phyloP scores from a whole-genome alignment of 53 echinoderm and acorn worm species.

The Crossaster papposus region DNA sequence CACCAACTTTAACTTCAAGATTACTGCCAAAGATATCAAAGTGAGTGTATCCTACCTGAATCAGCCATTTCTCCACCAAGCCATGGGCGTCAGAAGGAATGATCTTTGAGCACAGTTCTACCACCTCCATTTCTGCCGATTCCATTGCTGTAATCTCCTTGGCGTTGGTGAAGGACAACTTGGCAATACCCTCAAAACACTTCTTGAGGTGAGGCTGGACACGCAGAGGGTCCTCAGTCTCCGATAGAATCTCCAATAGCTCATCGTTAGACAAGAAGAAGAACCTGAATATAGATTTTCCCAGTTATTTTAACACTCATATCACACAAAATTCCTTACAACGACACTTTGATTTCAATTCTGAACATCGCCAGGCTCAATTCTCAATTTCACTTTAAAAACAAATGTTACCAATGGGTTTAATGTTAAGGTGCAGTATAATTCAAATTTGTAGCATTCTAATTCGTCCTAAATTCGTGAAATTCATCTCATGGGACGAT shows the following conservation, averaged over 20 bases:
- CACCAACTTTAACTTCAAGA: no score
- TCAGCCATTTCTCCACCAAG: constrained; percentile 94
- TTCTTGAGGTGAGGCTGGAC: constrained; percentile 98
- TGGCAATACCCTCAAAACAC: constrained; percentile 95
- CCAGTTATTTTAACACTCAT: no score
- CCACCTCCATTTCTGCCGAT: constrained; percentile 88
- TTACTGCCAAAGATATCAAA: no score
- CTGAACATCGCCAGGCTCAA: no score
- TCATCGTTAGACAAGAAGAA: constrained; percentile 99
- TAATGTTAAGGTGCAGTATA: no score
- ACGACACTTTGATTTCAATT: no score
- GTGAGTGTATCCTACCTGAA: constrained; percentile 70
- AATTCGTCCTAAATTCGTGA: no score
- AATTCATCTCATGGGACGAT: no score
- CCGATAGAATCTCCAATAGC: constrained; percentile 90
- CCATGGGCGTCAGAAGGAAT: constrained; percentile 88
- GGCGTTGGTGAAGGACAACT: constrained; percentile 82
- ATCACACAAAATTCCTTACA: no score
- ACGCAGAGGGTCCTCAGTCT: constrained; percentile 93
- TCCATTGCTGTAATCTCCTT: constrained; percentile 96
- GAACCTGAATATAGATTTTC: constrained; percentile 78
- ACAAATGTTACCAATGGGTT: no score
- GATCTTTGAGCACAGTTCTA: constrained; percentile 79
- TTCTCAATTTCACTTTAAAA: no score
- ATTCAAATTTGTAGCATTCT: no score